Evolutionary conservation across 2,888 invertebrate species (phyloP).

Genomic region (Sepioteuthis lessoniana): DNA sequence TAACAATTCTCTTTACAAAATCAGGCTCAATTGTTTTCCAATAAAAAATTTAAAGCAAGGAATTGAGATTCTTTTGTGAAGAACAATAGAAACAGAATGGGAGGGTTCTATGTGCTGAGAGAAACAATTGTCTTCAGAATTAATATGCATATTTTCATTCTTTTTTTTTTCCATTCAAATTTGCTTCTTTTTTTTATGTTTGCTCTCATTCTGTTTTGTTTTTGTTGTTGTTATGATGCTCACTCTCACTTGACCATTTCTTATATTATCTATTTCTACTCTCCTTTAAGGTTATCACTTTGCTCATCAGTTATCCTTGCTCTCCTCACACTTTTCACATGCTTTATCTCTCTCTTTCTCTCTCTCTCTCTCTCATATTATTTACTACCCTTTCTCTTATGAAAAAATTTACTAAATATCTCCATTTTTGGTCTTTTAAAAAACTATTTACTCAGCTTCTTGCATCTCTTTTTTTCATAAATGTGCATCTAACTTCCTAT

Average conservation of each 20-base stretch:
- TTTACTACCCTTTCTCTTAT: neutral
- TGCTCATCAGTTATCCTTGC: neutral
- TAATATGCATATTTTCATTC: neutral
- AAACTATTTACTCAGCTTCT: too few species aligned
- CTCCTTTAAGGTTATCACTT: neutral
- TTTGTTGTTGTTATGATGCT: neutral
- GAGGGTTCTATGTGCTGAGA: neutral
- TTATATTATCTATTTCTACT: neutral
- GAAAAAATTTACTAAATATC: too few species aligned
- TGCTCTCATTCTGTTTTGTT: neutral
- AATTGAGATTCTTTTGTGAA: neutral
- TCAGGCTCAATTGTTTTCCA: constrained; percentile 33
- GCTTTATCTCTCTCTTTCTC: neutral
- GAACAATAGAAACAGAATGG: neutral
- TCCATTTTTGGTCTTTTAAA: too few species aligned
- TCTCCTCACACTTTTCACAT: neutral
- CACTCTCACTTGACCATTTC: neutral
- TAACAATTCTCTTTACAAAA: constrained; percentile 16
- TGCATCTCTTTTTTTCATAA: too few species aligned
- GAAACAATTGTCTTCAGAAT: constrained; percentile 17
- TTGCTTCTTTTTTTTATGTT: neutral
- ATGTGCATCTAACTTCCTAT: too few species aligned
- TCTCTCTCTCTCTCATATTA: neutral
- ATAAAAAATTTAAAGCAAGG: constrained; percentile 15
- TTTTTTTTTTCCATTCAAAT: neutral